Percentiles rank a stretch among this genome's conserved stretches.
phyloP scores from a whole-genome alignment of 2,888 invertebrate genomes.

The Drosophila melanosoma region DNA sequence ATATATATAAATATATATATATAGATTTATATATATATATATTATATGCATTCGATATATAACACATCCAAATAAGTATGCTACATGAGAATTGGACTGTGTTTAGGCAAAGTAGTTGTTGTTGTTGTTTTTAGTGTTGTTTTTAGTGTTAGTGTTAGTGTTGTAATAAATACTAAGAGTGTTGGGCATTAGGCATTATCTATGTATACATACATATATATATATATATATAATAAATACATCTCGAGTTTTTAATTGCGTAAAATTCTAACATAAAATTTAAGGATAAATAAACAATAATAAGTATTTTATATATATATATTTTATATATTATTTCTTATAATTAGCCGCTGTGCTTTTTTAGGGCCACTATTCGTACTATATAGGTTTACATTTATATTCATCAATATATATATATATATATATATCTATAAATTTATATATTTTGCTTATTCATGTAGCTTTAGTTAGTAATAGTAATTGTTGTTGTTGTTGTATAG shows the following conservation, averaged over 20 bases:
- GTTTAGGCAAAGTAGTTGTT: slow-evolving; percentile 42
- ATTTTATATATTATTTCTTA: slow-evolving; percentile 21
- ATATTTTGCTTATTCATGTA: slow-evolving; percentile 30
- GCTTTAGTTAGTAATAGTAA: slow-evolving; percentile 43
- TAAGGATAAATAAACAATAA: slow-evolving; percentile 18
- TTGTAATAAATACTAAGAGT: slow-evolving; percentile 64
- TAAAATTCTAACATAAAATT: slow-evolving; percentile 10
- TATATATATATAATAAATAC: slow-evolving; percentile 60
- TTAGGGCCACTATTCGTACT: slow-evolving; percentile 27
- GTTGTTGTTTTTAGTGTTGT: slow-evolving; percentile 12
- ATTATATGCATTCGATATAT: neutral
- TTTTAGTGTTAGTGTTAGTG: slow-evolving; percentile 13
- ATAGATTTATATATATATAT: slow-evolving; percentile 9
- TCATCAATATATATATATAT: slow-evolving; percentile 10
- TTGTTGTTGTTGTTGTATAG: slow-evolving; percentile 19
- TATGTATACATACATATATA: slow-evolving; percentile 1
- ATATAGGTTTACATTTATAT: slow-evolving; percentile 16
- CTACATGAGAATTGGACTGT: slow-evolving; percentile 36
- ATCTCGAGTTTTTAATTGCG: slow-evolving; percentile 60
- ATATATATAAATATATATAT: slow-evolving; percentile 20
- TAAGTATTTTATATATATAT: slow-evolving; percentile 15
- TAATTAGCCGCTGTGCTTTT: slow-evolving; percentile 33
- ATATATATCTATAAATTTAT: slow-evolving; percentile 11
- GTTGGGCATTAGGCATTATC: slow-evolving; percentile 49
- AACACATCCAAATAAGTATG: slow-evolving; percentile 21